These are phyloP conservation scores for Aphidius ervi DNA, from an alignment of 1,140 invertebrate species.

Conservation along the genomic window DNA sequence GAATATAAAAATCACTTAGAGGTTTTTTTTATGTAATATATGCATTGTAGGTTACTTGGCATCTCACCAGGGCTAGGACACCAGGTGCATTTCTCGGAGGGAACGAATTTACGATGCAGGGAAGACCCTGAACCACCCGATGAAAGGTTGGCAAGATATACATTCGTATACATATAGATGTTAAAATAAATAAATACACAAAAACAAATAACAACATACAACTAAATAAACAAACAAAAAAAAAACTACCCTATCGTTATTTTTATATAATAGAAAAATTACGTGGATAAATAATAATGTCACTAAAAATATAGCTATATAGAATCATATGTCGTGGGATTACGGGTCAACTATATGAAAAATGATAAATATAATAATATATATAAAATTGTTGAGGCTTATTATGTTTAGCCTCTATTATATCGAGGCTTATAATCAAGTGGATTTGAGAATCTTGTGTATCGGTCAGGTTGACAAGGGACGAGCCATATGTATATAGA, in stretches of 20 bases:
- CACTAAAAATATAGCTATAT: too few relatives aligned
- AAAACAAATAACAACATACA: too few relatives aligned
- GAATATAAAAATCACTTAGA: slow-evolving; percentile 26
- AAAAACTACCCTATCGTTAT: too few relatives aligned
- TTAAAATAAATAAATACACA: neutral
- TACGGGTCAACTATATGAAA: too few relatives aligned
- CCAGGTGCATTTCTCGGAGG: slow-evolving; percentile 48
- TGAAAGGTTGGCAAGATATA: slow-evolving; percentile 43
- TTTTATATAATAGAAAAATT: too few relatives aligned
- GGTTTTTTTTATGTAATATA: slow-evolving; percentile 42
- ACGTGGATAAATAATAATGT: too few relatives aligned
- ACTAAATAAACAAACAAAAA: too few relatives aligned
- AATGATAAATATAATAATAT: too few relatives aligned
- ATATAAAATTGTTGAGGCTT: too few relatives aligned
- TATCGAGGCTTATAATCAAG: neutral
- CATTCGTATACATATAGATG: neutral
- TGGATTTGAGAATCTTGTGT: neutral
- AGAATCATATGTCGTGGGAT: too few relatives aligned
- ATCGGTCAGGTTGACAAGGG: neutral
- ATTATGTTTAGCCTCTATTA: neutral
- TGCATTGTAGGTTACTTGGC: slow-evolving; percentile 53
- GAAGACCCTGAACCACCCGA: slow-evolving; percentile 43
- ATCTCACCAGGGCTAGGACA: slow-evolving; percentile 48
- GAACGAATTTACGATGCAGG: slow-evolving; percentile 51
- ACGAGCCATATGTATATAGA: too few relatives aligned